Conservation (phyloP, 2,888 invertebrate genomes). For the Pammene fasciana region DNA sequence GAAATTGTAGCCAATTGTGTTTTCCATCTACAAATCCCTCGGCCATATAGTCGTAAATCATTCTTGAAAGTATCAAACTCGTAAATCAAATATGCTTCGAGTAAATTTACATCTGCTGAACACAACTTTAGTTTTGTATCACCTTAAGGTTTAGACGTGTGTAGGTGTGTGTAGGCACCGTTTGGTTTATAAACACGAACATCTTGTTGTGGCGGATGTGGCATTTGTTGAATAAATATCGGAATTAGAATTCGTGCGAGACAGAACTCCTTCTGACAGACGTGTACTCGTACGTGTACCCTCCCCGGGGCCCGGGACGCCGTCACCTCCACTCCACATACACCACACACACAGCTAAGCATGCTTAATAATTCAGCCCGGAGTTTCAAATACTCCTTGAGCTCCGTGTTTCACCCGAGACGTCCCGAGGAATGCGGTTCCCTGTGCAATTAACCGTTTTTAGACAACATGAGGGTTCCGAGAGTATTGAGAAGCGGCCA, state of each 20-base stretch:
- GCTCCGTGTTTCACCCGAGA: neutral
- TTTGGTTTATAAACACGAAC: too few relatives aligned
- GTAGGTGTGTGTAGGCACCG: too few relatives aligned
- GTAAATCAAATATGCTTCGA: too few relatives aligned
- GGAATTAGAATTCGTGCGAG: neutral
- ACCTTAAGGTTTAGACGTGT: too few relatives aligned
- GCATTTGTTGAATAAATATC: neutral
- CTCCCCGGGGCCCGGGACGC: neutral
- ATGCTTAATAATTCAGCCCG: slow-evolving; percentile 7
- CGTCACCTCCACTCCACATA: neutral
- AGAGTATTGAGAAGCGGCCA: neutral
- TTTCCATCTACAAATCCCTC: too few relatives aligned
- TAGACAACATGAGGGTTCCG: neutral
- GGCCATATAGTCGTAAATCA: too few relatives aligned
- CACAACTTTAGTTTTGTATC: too few relatives aligned
- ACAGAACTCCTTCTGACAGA: neutral
- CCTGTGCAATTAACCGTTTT: neutral
- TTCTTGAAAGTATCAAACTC: too few relatives aligned
- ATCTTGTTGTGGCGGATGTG: neutral
- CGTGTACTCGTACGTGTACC: neutral
- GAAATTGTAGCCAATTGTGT: too few relatives aligned
- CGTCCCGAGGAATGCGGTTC: neutral
- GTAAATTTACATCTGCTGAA: too few relatives aligned
- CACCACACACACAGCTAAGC: too few relatives aligned
- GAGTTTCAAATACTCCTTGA: slow-evolving; percentile 1